These are phyloP conservation scores for human (Homo sapiens) DNA, from an alignment of 2,113 vertebrate genomes.

Conservation along the genomic window DNA sequence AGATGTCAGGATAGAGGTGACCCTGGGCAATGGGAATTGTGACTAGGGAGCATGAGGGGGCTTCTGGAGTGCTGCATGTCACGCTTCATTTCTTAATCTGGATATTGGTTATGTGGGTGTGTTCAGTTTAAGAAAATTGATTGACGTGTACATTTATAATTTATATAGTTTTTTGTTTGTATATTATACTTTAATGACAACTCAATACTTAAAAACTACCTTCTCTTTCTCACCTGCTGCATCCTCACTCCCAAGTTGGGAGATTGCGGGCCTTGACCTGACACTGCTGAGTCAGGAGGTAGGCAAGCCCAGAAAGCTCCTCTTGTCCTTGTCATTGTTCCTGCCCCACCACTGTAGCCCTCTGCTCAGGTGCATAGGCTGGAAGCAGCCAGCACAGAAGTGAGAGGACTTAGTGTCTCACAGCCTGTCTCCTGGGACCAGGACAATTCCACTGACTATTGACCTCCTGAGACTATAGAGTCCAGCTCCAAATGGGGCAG, in stretches of 20 bases:
- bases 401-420: not conserved
- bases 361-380: not conserved
- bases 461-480: not conserved
- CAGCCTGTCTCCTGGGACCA: not conserved
- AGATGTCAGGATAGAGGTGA: not conserved
- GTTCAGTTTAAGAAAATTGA: constrained; percentile 10
- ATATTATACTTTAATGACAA: constrained; percentile 26
- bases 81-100: not conserved
- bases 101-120: not conserved
- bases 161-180: not conserved
- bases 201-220: not conserved
- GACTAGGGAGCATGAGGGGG: not conserved
- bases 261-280: not conserved
- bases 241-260: not conserved
- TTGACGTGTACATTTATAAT: not conserved
- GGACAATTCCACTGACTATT: not conserved
- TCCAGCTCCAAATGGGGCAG: constrained; percentile 49
- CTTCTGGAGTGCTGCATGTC: not conserved
- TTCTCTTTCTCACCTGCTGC: not conserved
- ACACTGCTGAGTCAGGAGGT: not conserved
- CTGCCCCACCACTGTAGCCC: not conserved
- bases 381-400: not conserved
- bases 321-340: not conserved
- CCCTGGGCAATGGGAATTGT: not conserved
- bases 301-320: not conserved